Evolutionary conservation across 92 coral and sea anemone species (phyloP), one percentile per base, ranked within the genome.

Genomic region (Isaurus tuberculatus): DNA sequence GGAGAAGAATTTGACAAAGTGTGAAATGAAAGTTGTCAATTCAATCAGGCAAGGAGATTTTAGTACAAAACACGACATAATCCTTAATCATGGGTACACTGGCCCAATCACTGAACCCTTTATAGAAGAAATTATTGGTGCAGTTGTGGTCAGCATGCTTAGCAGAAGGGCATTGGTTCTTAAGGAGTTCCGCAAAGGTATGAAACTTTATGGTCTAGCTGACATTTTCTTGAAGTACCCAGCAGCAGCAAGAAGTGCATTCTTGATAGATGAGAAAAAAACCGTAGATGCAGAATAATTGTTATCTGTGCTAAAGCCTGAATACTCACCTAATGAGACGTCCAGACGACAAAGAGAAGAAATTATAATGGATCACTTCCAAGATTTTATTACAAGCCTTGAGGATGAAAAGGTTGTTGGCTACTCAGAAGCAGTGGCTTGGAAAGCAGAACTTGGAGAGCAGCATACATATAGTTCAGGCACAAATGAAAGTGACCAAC

Each of bases 271-370:
- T 72, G 72, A 84, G 73, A 53, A 84, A 49, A 69, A 70, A 28
- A 48, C 31, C 16, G 81, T 72, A 49, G 80, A 83, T 83, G 87
- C 87, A 7, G 73, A 73, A 36, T 84, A 84, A 25, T 23, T 84
- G 83, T 40, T 84, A 37, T 84, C 87, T 16, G 65, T 84, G 87
- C 63, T 84, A 30, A 84, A 57, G 65, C 87, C 87, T 23, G 57
- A 70, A 53, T 83, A 32, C 29, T 72, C 58, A 1, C 70, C 61
- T 14, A 57, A 84, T 23, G 73, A 70, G 23, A 58, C 87, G 25
- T 58, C 64, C 42, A 36, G 81, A 11, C 65, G 63, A 34, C 72
- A n/a, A 29, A 19, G 23, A 29, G 83, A 72, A 84, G 83, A 72
- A 25, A 40, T 8, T 25, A 73, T 84, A 33, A 84, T 72, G 87